Conservation (phyloP, 1,140 invertebrate genomes). For the Microplitis mediator region DNA sequence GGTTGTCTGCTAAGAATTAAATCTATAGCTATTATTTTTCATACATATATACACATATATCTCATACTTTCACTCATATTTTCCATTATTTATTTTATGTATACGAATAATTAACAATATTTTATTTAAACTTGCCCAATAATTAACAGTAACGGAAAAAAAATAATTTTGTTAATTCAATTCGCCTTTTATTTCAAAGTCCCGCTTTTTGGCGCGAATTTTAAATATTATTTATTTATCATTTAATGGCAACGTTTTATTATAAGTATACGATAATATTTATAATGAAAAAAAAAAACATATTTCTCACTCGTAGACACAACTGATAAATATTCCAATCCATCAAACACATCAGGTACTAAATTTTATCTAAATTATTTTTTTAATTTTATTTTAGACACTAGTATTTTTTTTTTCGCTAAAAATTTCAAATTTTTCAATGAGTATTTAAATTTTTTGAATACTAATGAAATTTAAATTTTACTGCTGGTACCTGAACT, state of each 20-base stretch:
- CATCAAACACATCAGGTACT: conserved; percentile 9
- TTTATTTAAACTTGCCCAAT: conserved; percentile 25
- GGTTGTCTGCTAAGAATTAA: not conserved
- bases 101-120: conserved; percentile 41
- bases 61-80: not conserved
- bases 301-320: not conserved
- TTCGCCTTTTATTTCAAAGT: too few species aligned
- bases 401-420: too few species aligned
- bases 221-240: conserved; percentile 6
- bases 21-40: not conserved
- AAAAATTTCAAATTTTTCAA: too few species aligned
- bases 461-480: too few species aligned
- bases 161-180: not conserved
- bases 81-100: not conserved
- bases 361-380: not conserved
- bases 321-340: conserved; percentile 12
- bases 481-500: too few species aligned
- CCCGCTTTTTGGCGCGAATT: too few species aligned
- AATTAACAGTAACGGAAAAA: conserved; percentile 24
- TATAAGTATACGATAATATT: not conserved
- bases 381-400: not conserved
- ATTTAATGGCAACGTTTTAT: conserved; percentile 28
- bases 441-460: too few species aligned
- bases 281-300: not conserved
- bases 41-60: not conserved